phyloP scores from a whole-genome alignment of 1,140 invertebrate species.

The Steinernema khuongi region DNA sequence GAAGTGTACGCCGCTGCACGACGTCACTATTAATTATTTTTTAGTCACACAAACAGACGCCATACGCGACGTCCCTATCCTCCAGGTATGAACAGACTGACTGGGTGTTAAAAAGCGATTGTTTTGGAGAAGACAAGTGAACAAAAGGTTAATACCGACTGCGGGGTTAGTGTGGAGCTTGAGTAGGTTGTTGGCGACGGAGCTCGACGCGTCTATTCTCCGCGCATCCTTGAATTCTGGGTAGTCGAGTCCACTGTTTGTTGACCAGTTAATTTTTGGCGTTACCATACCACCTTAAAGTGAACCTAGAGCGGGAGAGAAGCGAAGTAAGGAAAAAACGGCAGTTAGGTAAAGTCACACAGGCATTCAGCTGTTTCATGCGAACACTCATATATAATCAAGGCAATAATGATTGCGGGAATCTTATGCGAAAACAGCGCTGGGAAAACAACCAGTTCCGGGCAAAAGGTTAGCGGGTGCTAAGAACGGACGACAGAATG shows the following conservation, averaged over 20 bases:
- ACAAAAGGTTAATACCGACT: background rate
- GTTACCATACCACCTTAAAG: background rate
- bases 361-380: background rate
- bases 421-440: background rate
- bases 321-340: background rate
- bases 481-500: background rate
- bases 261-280: background rate
- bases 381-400: background rate
- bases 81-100: too few relatives aligned
- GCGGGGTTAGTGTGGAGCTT: background rate
- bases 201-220: background rate
- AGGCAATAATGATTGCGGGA: constrained; percentile 1
- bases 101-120: background rate
- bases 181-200: background rate
- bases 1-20: background rate
- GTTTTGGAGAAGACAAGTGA: too few relatives aligned
- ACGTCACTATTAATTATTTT: background rate
- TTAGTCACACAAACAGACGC: background rate
- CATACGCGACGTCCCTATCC: too few relatives aligned
- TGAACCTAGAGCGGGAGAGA: background rate
- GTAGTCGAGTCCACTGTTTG: background rate
- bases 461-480: background rate
- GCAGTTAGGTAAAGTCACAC: background rate
- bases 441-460: background rate
- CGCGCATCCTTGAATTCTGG: background rate